phyloP scores from a whole-genome alignment of 2,888 invertebrate genomes.

The Dasypogon diadema region DNA sequence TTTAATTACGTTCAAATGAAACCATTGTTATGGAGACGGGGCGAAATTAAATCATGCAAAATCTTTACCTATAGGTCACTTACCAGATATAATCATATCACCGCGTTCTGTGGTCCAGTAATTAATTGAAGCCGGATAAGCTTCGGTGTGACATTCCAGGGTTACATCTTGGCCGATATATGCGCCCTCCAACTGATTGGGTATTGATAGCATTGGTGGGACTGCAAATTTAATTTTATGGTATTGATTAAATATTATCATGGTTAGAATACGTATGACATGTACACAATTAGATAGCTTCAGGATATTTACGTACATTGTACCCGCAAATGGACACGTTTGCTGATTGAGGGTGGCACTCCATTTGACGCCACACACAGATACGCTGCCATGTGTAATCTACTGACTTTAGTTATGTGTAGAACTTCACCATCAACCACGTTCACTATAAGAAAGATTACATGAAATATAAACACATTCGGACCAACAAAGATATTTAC shows the following conservation, averaged over 20 bases:
- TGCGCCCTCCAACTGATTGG: conserved; percentile 91
- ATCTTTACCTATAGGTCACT: conserved; percentile 61
- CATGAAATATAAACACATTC: neutral
- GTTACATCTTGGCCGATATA: conserved; percentile 90
- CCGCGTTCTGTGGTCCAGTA: conserved; percentile 94
- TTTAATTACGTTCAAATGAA: conserved; percentile 14
- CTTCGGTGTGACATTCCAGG: conserved; percentile 91
- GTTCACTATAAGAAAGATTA: conserved; percentile 75
- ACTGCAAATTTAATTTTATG: conserved; percentile 70
- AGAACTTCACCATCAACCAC: conserved; percentile 89
- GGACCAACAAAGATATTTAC: conserved; percentile 71
- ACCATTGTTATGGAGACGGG: neutral
- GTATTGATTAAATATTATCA: conserved; percentile 44
- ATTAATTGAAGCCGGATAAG: conserved; percentile 92
- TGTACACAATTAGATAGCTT: conserved; percentile 23
- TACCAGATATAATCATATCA: conserved; percentile 94
- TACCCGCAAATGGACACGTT: conserved; percentile 83
- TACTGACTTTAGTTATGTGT: conserved; percentile 88
- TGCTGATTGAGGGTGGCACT: conserved; percentile 91
- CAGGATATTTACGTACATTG: conserved; percentile 77
- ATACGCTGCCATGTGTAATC: conserved; percentile 93
- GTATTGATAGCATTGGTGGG: conserved; percentile 94
- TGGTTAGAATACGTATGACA: conserved; percentile 27
- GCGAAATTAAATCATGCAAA: conserved; percentile 30
- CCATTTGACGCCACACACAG: conserved; percentile 94